Evolutionary conservation across 2,113 vertebrate species (phyloP).

Genomic region (Pterocles orientalis): DNA sequence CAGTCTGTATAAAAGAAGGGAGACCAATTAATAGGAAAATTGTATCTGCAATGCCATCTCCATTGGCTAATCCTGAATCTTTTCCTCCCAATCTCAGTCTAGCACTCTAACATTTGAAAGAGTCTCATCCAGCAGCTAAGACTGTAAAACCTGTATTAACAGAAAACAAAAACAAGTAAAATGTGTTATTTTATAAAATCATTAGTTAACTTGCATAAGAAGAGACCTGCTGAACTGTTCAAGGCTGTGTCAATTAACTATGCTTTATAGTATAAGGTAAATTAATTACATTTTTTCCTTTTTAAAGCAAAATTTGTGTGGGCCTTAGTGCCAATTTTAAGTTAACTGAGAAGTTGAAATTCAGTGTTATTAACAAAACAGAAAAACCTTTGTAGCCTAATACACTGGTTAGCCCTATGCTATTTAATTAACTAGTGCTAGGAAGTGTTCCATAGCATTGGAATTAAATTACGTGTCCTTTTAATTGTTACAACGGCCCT

Average conservation of each 20-base stretch:
- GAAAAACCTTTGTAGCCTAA: neutral
- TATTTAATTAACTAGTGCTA: neutral
- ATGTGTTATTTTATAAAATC: neutral
- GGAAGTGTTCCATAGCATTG: neutral
- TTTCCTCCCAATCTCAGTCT: neutral
- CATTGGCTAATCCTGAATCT: neutral
- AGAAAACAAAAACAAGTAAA: neutral
- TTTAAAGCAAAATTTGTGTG: neutral
- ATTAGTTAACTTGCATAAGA: neutral
- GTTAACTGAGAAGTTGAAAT: neutral
- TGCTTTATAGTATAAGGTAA: neutral
- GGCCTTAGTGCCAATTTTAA: neutral
- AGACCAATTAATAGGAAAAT: neutral
- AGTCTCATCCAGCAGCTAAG: neutral
- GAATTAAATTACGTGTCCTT: slow-evolving; percentile 23
- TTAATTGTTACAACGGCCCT: neutral
- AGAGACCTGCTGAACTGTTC: neutral
- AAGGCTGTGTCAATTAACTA: neutral
- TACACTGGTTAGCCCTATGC: neutral
- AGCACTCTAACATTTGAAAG: neutral
- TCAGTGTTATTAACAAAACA: neutral
- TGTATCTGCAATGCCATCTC: neutral
- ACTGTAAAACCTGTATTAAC: neutral
- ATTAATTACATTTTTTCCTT: neutral
- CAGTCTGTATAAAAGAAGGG: neutral